Evolutionary conservation across 2,888 invertebrate genomes (phyloP).

Genomic region (Netelia virgata): DNA sequence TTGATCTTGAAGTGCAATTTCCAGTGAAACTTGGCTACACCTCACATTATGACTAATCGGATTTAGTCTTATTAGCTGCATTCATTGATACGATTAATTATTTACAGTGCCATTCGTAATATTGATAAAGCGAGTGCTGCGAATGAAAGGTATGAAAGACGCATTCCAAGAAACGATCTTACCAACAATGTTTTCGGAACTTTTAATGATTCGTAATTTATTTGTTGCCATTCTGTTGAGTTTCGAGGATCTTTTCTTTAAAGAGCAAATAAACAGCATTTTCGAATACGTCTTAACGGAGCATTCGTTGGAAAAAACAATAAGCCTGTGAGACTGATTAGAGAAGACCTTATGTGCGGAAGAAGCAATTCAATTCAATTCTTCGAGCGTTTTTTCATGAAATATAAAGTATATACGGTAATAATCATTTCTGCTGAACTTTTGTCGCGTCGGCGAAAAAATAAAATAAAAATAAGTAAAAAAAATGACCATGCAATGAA

Average conservation of each 20-base stretch:
- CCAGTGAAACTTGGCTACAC: conserved; percentile 27
- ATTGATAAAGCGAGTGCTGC: conserved; percentile 46
- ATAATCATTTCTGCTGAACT: background rate
- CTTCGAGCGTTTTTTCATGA: background rate
- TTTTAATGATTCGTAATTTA: too few species aligned
- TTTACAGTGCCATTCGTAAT: conserved; percentile 51
- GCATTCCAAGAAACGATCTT: conserved; percentile 16
- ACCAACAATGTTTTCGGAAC: background rate
- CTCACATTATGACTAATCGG: conserved; percentile 40
- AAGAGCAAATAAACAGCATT: background rate
- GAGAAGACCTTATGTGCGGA: conserved; percentile 44
- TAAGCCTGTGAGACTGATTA: conserved; percentile 51
- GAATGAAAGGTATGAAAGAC: conserved; percentile 24
- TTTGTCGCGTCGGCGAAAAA: conserved; percentile 13
- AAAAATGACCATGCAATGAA: conserved; percentile 27
- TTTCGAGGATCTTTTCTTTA: background rate
- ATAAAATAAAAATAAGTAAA: conserved; percentile 25
- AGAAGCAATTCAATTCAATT: conserved; percentile 24
- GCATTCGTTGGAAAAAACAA: conserved; percentile 38
- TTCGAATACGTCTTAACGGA: conserved; percentile 39
- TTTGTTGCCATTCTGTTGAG: too few species aligned
- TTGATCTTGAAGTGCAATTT: background rate
- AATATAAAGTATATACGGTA: conserved; percentile 16
- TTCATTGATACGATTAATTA: conserved; percentile 38
- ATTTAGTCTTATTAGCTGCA: conserved; percentile 37